A percentile compares a stretch with the other conserved stretches of the same genome.
Evolutionary conservation across 2,888 invertebrate genomes (phyloP).

Genomic region (Plebejus melissa): DNA sequence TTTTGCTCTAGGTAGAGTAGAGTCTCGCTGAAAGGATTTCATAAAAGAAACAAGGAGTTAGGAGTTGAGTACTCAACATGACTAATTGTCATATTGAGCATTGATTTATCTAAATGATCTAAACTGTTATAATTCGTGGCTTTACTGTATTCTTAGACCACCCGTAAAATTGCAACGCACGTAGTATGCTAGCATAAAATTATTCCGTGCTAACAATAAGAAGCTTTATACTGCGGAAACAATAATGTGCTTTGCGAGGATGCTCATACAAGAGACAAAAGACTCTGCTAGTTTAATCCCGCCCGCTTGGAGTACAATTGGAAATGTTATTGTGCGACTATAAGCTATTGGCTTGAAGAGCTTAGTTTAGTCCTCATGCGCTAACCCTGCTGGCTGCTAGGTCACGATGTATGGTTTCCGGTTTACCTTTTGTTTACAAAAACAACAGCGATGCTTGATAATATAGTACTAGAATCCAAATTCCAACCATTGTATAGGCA

Average conservation of each 20-base stretch:
- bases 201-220: conserved; percentile 19
- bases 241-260: conserved; percentile 22
- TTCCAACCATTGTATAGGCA: too few species aligned
- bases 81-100: neutral
- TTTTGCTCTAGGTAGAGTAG: too few species aligned
- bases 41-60: too few species aligned
- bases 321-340: conserved; percentile 23
- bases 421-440: neutral
- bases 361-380: conserved; percentile 8
- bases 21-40: too few species aligned
- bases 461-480: too few species aligned
- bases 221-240: conserved; percentile 22
- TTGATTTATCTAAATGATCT: neutral
- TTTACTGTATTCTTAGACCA: neutral
- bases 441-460: neutral
- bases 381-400: neutral
- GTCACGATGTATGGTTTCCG: neutral
- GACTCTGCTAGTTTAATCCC: conserved; percentile 21
- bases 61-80: too few species aligned
- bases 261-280: conserved; percentile 25
- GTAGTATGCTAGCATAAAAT: neutral
- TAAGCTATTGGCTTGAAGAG: conserved; percentile 23
- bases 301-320: conserved; percentile 6
- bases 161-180: neutral
- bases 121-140: neutral